These are phyloP conservation scores for Lithobates sylvaticus DNA, from an alignment of 2,797 vertebrate species.

Conservation along the genomic window DNA sequence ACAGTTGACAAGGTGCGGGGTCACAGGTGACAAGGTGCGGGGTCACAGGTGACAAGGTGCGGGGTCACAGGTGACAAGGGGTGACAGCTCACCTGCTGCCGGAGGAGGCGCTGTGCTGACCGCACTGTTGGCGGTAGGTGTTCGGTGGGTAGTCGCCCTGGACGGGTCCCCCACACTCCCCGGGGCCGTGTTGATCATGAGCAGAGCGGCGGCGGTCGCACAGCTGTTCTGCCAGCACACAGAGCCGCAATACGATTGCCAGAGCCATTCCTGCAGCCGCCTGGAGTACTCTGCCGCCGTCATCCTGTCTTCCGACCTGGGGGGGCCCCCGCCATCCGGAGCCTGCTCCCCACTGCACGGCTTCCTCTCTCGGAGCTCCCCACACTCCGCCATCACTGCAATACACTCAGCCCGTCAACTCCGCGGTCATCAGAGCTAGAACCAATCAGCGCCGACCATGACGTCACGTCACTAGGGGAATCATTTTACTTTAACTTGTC, in stretches of 20 bases:
- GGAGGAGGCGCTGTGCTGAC: neutral
- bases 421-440: neutral
- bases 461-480: neutral
- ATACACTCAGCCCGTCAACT: neutral
- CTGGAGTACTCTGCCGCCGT: constrained; percentile 84
- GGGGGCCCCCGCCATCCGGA: constrained; percentile 1
- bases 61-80: neutral
- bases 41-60: too few relatives aligned
- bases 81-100: constrained; percentile 16
- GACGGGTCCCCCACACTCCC: constrained; percentile 63
- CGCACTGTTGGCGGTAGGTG: neutral
- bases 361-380: constrained; percentile 16
- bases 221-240: constrained; percentile 86
- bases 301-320: constrained; percentile 66
- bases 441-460: neutral
- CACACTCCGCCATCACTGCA: constrained; percentile 31
- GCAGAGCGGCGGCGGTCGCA: constrained; percentile 64
- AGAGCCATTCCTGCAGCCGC: constrained; percentile 90
- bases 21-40: too few relatives aligned
- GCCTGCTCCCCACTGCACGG: neutral
- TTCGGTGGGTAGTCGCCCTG: neutral
- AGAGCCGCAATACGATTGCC: constrained; percentile 88
- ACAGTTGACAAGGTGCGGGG: too few relatives aligned
- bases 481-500: neutral
- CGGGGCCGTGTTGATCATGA: constrained; percentile 54